Conservation (phyloP, 2,888 invertebrate species). For the Euclidia mi region DNA sequence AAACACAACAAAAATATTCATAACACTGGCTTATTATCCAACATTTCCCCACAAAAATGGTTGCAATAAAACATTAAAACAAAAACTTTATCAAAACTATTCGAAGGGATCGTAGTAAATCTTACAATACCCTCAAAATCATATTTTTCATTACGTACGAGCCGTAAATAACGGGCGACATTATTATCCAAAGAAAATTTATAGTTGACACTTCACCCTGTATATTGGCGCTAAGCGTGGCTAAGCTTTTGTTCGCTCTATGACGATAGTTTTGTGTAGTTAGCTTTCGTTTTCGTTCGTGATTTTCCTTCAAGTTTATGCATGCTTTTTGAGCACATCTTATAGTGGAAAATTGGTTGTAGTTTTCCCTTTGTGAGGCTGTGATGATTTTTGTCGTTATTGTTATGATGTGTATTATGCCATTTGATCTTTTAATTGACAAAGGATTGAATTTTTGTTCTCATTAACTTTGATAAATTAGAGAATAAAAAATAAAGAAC, state of each 20-base stretch:
- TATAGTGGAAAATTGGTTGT: too few species aligned
- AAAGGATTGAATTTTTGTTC: too few species aligned
- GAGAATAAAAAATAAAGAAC: too few species aligned
- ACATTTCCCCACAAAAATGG: neutral
- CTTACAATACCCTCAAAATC: constrained; percentile 42
- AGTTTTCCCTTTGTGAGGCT: too few species aligned
- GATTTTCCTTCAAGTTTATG: neutral
- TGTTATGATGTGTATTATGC: too few species aligned
- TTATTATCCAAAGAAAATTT: constrained; percentile 55
- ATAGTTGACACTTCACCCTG: constrained; percentile 28
- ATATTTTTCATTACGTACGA: constrained; percentile 55
- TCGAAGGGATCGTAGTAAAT: constrained; percentile 42
- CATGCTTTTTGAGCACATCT: too few species aligned
- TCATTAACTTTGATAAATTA: too few species aligned
- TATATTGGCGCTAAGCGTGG: constrained; percentile 14
- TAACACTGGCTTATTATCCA: constrained; percentile 1
- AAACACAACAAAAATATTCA: neutral
- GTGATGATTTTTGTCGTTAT: too few species aligned
- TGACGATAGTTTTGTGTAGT: constrained; percentile 7
- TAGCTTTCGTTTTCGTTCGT: neutral
- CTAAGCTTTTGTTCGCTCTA: constrained; percentile 16
- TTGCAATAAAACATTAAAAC: constrained; percentile 29
- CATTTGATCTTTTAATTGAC: too few species aligned
- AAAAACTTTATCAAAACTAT: constrained; percentile 30
- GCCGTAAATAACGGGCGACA: constrained; percentile 53